These are phyloP conservation scores for Corythornis vintsioides DNA, from an alignment of 2,113 vertebrate genomes.

Conservation along the genomic window DNA sequence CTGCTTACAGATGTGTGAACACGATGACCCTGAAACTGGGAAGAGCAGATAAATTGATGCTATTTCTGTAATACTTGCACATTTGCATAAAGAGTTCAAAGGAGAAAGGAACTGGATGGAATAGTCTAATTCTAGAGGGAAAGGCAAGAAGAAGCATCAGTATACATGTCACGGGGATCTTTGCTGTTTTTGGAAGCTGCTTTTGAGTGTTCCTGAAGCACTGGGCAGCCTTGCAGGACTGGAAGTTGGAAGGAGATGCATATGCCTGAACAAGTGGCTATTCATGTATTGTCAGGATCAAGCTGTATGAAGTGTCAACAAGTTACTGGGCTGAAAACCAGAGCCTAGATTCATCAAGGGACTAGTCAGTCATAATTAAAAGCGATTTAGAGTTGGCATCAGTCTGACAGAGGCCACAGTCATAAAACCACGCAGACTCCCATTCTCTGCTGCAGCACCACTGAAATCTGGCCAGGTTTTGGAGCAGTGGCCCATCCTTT, in stretches of 20 bases:
- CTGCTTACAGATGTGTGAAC: neutral
- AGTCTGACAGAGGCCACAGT: neutral
- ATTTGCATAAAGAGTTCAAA: neutral
- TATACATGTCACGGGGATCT: neutral
- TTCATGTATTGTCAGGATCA: neutral
- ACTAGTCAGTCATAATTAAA: slow-evolving; percentile 5
- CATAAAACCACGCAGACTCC: neutral
- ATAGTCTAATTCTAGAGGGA: neutral
- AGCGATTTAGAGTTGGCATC: neutral
- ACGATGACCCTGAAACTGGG: neutral
- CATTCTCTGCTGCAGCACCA: accelerated
- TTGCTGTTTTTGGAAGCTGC: neutral
- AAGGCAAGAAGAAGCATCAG: neutral
- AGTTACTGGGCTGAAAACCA: slow-evolving; percentile 2
- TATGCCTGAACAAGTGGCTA: neutral
- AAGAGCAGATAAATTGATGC: neutral
- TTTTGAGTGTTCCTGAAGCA: neutral
- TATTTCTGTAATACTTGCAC: neutral
- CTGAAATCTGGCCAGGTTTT: neutral
- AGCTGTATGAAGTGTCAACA: neutral
- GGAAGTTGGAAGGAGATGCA: neutral
- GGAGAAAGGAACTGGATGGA: neutral
- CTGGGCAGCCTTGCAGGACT: neutral
- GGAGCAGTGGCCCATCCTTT: neutral
- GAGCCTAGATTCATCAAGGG: neutral